Evolutionary conservation across 1,140 invertebrate genomes (phyloP), one percentile per base, ranked within the genome.

Genomic region (Sitodiplosis mosellana): DNA sequence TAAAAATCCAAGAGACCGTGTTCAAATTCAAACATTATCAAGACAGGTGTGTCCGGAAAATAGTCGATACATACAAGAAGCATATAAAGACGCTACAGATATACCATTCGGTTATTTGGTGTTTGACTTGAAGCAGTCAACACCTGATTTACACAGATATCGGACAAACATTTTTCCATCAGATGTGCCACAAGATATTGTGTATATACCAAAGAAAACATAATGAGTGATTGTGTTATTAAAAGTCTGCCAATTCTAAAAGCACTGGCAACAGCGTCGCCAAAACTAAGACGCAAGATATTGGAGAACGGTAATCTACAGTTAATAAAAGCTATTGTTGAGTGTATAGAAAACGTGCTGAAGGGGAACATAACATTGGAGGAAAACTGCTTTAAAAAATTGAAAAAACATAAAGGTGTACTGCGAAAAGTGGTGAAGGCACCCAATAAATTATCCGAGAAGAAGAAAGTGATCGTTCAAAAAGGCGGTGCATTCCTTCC

Each of bases 401-500:
- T 49, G 12, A 19, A 18, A 18, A 17, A 19, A 12, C 20, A 20
- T 43, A 43, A 43, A 43, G 20, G 20, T 3, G 18, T 43, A 20
- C 20, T 43, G 41, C n/a, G 41, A 7, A 43, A 18, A 18, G 18
- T 43, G 8, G 2, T 2, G 8, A 15, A 22, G 38, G 33, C 5
- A 34, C 19, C 18, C 33, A 38, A 33, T 33, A 46, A 34, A 4
- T 49, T 19, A 14, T 43, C 4, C 33, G 34, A 46, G 27, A 49
- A 49, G 44, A 46, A 46, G 21, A 46, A 49, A 33, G 36, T 49
- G 5, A 14, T 49, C 14, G 18, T 46, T 4, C 48, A 49, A 45
- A 49, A 22, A 15, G 48, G 48, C 14, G 48, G 48, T 45, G 41
- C 40, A 17, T 49, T 49, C 46, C 22, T 49, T 21, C 48, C 48